Base-by-base conservation (phyloP, 2,888 invertebrate genomes). In the Mellilla xanthometata region DNA sequence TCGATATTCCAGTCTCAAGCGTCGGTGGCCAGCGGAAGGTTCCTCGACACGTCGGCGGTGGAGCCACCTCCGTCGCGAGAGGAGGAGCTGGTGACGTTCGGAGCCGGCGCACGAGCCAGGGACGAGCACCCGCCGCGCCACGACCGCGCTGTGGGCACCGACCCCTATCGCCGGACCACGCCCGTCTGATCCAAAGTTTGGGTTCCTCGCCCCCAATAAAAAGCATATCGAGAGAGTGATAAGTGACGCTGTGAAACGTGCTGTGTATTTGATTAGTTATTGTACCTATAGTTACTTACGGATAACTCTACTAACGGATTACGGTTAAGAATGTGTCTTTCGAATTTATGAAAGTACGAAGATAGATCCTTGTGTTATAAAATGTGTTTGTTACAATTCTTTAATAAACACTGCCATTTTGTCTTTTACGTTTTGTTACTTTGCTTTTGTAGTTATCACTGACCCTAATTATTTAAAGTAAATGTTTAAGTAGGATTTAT, bases 41-140 rank as follows among this genome's bases (percentile, higher is more conserved):
- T 94, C 55, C 85, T 94, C 52, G 94, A 91, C 44, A 93, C 93
- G 26, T 93, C 94, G 13, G 91, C 91, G 23, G 89, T 92, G 27
- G 93, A 92, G 52, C 92, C 93, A 39, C 91, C 93, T 7, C 92
- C 92, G 27, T 91, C 93, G 1, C 89, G 91, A 34, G 91, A 92
- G 52, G 93, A 93, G 56, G 94, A 94, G 62, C 91, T 94, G 68
- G 93, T 94, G 31, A 93, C 94, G 7, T 94, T 94, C 68, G 93
- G 94, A 62, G 86, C 93, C 41, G 93, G 93, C 24, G 91, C 91
- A 31, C 63, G 83, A 34, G 73, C 62, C 1, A 73, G 75, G 2
- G 77, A 79, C 0, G 63, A 63, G 2, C 75, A 73, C 9, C 72
- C 82, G 34, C 51, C 74, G 35, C 72, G 88, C 40, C 76, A 87